Percentiles rank a stretch among this genome's conserved stretches.
These are phyloP conservation scores for Melanotaenia nigrans DNA, from an alignment of 2,797 vertebrate species.

Conservation along the genomic window DNA sequence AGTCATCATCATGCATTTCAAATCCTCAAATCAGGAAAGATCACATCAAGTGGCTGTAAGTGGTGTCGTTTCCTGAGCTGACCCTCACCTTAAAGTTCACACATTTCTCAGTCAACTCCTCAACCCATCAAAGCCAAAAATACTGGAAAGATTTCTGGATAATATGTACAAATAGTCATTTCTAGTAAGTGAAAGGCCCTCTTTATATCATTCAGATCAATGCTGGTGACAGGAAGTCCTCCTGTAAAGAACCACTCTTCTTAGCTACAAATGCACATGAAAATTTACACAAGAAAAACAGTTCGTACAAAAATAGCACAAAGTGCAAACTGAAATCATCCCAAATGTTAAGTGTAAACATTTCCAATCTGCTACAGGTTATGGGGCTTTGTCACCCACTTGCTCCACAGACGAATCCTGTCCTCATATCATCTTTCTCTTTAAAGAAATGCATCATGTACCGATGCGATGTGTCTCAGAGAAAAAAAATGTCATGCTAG, in stretches of 20 bases:
- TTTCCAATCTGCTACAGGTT: conserved; percentile 78
- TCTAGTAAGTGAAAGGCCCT: conserved; percentile 27
- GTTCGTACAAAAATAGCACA: conserved; percentile 72
- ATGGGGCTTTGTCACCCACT: conserved; percentile 39
- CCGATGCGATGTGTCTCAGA: conserved; percentile 7
- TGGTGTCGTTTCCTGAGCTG: conserved; percentile 39
- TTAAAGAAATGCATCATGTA: conserved; percentile 18
- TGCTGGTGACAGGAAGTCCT: conserved; percentile 78
- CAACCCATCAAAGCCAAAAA: conserved; percentile 45
- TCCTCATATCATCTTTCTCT: conserved; percentile 33
- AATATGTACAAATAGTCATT: conserved; percentile 69
- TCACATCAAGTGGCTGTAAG: not conserved
- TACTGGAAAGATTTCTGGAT: conserved; percentile 56
- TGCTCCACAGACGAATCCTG: conserved; percentile 18
- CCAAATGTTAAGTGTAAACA: conserved; percentile 77
- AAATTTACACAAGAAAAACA: conserved; percentile 52
- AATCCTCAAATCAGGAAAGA: conserved; percentile 40
- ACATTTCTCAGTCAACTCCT: conserved; percentile 13
- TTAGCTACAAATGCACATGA: conserved; percentile 68
- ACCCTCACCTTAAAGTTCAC: conserved; percentile 12
- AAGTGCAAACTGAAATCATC: conserved; percentile 62
- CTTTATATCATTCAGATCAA: conserved; percentile 48
- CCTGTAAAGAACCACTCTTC: conserved; percentile 52
- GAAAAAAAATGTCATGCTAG: conserved; percentile 39
- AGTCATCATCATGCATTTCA: conserved; percentile 36